These are phyloP conservation scores for Calidris pygmaea DNA, from an alignment of 2,113 vertebrate species.

Conservation along the genomic window DNA sequence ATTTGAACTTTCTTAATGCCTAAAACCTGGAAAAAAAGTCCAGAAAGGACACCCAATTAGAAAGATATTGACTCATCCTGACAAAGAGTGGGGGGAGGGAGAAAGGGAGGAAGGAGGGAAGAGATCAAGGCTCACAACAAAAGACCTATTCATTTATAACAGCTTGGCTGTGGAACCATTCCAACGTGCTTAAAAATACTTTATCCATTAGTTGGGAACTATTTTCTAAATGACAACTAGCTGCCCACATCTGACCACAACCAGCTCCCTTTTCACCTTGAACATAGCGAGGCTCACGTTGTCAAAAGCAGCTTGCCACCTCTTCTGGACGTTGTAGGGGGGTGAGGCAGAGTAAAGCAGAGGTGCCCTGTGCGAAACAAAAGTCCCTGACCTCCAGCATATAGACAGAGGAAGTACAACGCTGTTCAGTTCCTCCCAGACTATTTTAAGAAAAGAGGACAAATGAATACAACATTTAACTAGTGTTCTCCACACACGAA, in stretches of 20 bases:
- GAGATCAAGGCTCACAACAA: constrained; percentile 62
- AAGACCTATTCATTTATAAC: constrained; percentile 60
- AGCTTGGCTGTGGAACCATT: constrained; percentile 57
- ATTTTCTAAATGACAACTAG: constrained; percentile 20
- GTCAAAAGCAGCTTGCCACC: constrained; percentile 24
- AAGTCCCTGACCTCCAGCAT: constrained; percentile 7
- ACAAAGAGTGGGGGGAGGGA: not conserved
- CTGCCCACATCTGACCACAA: constrained; percentile 30
- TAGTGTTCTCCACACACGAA: not conserved
- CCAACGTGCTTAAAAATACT: constrained; percentile 58
- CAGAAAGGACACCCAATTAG: constrained; percentile 65
- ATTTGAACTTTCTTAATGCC: constrained; percentile 34
- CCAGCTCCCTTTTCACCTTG: constrained; percentile 22
- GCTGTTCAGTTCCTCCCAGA: constrained; percentile 20
- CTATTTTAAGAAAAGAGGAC: constrained; percentile 37
- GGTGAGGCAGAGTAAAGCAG: not conserved
- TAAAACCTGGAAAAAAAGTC: constrained; percentile 56
- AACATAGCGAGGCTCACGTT: not conserved
- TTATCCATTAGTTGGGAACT: constrained; percentile 24
- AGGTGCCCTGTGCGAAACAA: not conserved
- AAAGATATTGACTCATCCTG: constrained; percentile 39
- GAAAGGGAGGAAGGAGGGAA: constrained; percentile 57
- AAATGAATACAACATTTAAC: not conserved
- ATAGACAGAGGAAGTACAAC: not conserved
- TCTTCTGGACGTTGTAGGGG: not conserved